Evolutionary conservation across 2,888 invertebrate species (phyloP).

Genomic region (Panorpa germanica): DNA sequence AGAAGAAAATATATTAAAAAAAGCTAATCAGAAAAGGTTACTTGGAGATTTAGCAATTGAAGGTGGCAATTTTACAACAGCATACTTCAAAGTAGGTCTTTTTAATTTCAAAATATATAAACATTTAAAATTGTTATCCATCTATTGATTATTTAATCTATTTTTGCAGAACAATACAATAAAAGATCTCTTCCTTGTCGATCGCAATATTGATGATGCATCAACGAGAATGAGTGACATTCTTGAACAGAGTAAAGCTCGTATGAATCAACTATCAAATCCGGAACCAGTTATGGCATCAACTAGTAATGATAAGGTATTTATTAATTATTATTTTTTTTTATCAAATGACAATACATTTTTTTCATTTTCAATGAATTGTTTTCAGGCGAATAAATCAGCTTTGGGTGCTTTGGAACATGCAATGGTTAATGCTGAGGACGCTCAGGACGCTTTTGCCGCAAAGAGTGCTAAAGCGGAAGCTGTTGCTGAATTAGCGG

Average conservation of each 20-base stretch:
- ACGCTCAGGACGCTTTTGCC: slow-evolving; percentile 86
- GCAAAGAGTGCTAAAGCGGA: slow-evolving; percentile 80
- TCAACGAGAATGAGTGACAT: slow-evolving; percentile 35
- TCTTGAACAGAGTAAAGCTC: slow-evolving; percentile 28
- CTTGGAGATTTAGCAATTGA: slow-evolving; percentile 96
- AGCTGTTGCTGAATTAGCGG: slow-evolving; percentile 74
- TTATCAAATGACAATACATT: too few relatives aligned
- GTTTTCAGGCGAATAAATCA: slow-evolving; percentile 37
- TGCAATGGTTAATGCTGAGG: slow-evolving; percentile 83
- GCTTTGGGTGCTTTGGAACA: slow-evolving; percentile 50
- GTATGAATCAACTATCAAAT: too few relatives aligned
- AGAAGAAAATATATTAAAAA: slow-evolving; percentile 98
- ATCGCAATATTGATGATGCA: slow-evolving; percentile 39
- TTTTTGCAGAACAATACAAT: slow-evolving; percentile 80
- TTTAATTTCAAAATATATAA: slow-evolving; percentile 33
- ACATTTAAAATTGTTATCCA: slow-evolving; percentile 6
- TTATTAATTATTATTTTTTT: too few relatives aligned
- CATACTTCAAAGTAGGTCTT: slow-evolving; percentile 93
- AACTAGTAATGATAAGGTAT: too few relatives aligned
- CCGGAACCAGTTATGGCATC: too few relatives aligned
- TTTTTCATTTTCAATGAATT: too few relatives aligned
- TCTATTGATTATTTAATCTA: too few relatives aligned
- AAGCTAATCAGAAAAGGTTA: slow-evolving; percentile 92
- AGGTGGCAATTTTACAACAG: slow-evolving; percentile 95
- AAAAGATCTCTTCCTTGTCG: slow-evolving; percentile 75